Evolutionary conservation across 2,113 vertebrate genomes (phyloP), one percentile per base, ranked within the genome.

Genomic region (Dicrurus megarhynchus): DNA sequence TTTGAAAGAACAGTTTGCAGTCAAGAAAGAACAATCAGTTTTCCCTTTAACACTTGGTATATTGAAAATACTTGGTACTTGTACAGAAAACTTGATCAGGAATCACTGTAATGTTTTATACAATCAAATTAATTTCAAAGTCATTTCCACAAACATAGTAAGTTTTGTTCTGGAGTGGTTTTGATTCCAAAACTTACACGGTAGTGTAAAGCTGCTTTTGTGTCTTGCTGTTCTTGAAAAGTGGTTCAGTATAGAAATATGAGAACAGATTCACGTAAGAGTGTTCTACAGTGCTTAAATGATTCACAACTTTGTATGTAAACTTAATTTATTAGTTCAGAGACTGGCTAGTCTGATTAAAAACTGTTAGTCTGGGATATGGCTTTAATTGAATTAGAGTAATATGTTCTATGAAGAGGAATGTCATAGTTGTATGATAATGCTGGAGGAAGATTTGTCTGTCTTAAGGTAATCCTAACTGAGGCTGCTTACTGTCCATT

Each of bases 341-440:
- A 87, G 79, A 50, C 18, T 82, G 59, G 42, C 30, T 67, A 70
- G 67, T 71, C 30, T 86, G 84, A 83, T 88, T 75, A 53, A 30
- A 80, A 87, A n/a, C 27, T 81, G 47, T 84, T 95, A 95, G 20
- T 94, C 28, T 80, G 77, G 39, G 37, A 92, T 64, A 84, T 61
- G 32, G 11, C 37, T 75, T 84, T 94, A 91, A 89, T 56, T 96
- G 71, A 93, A 90, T 89, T 78, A 90, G 28, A 78, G 39, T 60
- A 74, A 47, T 41, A 32, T 4, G 4, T 42, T 92, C 21, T 78
- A 80, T 1, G 6, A 78, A 94, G 42, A 73, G 33, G 21, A 89
- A 83, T 78, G 13, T 53, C 42, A n/a, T 32, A 71, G 56, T 71
- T 92, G 14, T 33, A 28, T n/a, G 35, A n/a, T 57, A 87, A 55